Percentiles rank a stretch among this genome's conserved stretches.
Conservation (phyloP, 2,888 invertebrate species). For the Tuberolachnus salignus region DNA sequence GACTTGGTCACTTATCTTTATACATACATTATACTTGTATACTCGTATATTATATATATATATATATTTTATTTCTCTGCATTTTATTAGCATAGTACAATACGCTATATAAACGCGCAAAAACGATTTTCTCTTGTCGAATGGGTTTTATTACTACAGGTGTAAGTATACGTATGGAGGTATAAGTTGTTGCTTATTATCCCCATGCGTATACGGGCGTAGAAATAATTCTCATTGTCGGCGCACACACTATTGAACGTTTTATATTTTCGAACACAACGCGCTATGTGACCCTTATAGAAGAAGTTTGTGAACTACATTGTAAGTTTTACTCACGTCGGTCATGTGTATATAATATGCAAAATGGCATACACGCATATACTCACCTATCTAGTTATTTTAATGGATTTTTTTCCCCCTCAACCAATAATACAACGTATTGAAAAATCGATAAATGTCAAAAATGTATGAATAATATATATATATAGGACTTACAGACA, state of each 20-base stretch:
- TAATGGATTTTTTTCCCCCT: neutral
- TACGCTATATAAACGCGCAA: neutral
- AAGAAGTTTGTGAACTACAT: constrained; percentile 3
- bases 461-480: neutral
- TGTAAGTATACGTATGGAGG: constrained; percentile 3
- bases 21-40: neutral
- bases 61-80: neutral
- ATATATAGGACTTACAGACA: no score
- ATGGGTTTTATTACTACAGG: neutral
- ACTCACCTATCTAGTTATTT: neutral
- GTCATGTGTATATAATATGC: neutral
- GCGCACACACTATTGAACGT: neutral
- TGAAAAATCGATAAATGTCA: constrained; percentile 11
- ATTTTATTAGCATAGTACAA: neutral
- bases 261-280: neutral
- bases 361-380: neutral
- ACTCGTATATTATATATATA: neutral
- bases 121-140: constrained; percentile 3
- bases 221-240: constrained; percentile 14
- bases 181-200: no score
- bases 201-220: neutral
- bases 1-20: no score
- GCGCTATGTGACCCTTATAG: neutral
- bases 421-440: neutral
- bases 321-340: constrained; percentile 7